These are phyloP conservation scores for Tragelaphus strepsiceros DNA, from an alignment of 2,113 vertebrate genomes.

Conservation along the genomic window DNA sequence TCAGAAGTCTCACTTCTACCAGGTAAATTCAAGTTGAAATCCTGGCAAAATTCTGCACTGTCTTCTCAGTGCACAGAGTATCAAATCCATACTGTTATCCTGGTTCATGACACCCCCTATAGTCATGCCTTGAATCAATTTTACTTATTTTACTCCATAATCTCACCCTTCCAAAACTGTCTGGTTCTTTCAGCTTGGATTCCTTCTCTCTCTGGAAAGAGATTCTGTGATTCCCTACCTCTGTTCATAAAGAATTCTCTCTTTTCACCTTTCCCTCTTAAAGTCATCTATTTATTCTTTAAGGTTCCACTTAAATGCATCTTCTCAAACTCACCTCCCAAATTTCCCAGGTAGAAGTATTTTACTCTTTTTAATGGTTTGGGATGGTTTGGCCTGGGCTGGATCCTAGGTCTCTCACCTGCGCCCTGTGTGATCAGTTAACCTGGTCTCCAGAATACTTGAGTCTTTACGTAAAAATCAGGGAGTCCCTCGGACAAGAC, in stretches of 20 bases:
- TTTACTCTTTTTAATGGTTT: not conserved
- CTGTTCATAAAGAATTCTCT: not conserved
- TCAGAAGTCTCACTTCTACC: not conserved
- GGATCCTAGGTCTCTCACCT: not conserved
- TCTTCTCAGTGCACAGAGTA: not conserved
- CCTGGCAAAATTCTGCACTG: not conserved
- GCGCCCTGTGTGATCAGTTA: too few species aligned
- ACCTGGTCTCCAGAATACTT: not conserved
- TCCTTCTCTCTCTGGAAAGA: not conserved
- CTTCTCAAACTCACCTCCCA: not conserved
- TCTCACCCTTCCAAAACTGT: not conserved
- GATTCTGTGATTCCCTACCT: not conserved
- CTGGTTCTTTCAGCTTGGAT: not conserved
- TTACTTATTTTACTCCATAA: not conserved
- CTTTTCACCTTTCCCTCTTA: not conserved
- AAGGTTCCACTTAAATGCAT: not conserved
- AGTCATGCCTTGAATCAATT: not conserved
- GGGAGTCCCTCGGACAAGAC: rapidly evolving
- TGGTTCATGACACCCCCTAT: not conserved
- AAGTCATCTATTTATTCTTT: not conserved
- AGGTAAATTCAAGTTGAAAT: not conserved
- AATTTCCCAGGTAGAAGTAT: not conserved
- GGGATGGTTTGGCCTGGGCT: not conserved
- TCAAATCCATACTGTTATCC: not conserved
- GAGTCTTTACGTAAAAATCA: not conserved